Conservation (phyloP, 1,140 invertebrate genomes). For the Tetranychus cinnabarinus region DNA sequence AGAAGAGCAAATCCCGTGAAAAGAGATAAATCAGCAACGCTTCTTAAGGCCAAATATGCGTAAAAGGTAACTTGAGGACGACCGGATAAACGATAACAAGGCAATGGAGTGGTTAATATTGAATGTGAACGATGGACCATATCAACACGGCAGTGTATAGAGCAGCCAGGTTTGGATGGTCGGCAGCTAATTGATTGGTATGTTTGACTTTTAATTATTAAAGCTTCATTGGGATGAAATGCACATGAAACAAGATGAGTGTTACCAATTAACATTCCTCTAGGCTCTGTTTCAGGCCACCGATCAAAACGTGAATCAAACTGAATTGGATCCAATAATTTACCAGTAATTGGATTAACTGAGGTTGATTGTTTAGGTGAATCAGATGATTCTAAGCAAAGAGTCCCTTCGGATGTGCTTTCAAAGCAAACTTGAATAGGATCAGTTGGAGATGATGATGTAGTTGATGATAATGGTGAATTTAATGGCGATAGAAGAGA, state of each 20-base stretch:
- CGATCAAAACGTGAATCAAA: constrained; percentile 13
- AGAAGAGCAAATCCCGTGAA: constrained; percentile 10
- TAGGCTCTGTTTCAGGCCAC: constrained; percentile 10
- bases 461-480: constrained; percentile 10
- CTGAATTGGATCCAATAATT: not conserved
- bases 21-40: constrained; percentile 11
- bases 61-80: constrained; percentile 12
- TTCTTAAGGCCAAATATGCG: constrained; percentile 11
- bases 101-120: constrained; percentile 4
- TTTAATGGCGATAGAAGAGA: constrained; percentile 10
- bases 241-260: constrained; percentile 5
- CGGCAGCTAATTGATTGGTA: constrained; percentile 12
- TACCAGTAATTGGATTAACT: not conserved
- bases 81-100: constrained; percentile 11
- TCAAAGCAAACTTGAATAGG: constrained; percentile 13
- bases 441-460: not conserved
- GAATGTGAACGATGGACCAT: constrained; percentile 4
- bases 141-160: constrained; percentile 11
- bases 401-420: not conserved
- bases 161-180: constrained; percentile 8
- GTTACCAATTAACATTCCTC: not conserved
- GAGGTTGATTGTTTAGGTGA: not conserved
- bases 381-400: not conserved
- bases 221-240: constrained; percentile 8
- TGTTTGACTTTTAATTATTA: constrained; percentile 9